Evolutionary conservation across 2,888 invertebrate genomes (phyloP).

Genomic region (Drosophila kanekoi): DNA sequence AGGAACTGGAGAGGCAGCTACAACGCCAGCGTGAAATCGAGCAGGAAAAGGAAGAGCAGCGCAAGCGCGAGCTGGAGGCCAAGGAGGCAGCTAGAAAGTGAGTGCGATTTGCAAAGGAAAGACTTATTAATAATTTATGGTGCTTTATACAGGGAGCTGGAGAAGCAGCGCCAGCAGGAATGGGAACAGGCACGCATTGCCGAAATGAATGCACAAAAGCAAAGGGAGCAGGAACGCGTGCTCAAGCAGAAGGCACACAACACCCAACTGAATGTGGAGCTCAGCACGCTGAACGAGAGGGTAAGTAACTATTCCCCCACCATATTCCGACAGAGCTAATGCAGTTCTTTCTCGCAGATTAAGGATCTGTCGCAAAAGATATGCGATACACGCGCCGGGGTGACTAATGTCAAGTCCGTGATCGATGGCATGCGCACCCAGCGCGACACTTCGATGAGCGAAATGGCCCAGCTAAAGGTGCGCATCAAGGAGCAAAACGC

Average conservation of each 20-base stretch:
- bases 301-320: slow-evolving; percentile 40
- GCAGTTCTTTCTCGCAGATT: slow-evolving; percentile 86
- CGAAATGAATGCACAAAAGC: slow-evolving; percentile 94
- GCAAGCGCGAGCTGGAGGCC: slow-evolving; percentile 92
- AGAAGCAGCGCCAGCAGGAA: slow-evolving; percentile 96
- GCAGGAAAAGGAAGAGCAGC: slow-evolving; percentile 90
- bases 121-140: too few species aligned
- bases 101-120: slow-evolving; percentile 7
- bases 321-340: not conserved
- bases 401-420: slow-evolving; percentile 96
- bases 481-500: slow-evolving; percentile 94
- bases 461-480: slow-evolving; percentile 93
- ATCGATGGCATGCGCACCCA: slow-evolving; percentile 98
- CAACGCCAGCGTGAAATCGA: slow-evolving; percentile 92
- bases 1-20: slow-evolving; percentile 93
- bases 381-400: slow-evolving; percentile 93
- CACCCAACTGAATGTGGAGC: slow-evolving; percentile 92
- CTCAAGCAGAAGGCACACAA: slow-evolving; percentile 94
- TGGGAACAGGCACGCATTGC: slow-evolving; percentile 96
- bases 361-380: slow-evolving; percentile 93
- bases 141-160: slow-evolving; percentile 90
- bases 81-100: slow-evolving; percentile 90
- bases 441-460: slow-evolving; percentile 95
- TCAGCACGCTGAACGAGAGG: slow-evolving; percentile 87
- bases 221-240: slow-evolving; percentile 94